Evolutionary conservation across 2,888 invertebrate species (phyloP).

Genomic region (Aspidapion aeneum): DNA sequence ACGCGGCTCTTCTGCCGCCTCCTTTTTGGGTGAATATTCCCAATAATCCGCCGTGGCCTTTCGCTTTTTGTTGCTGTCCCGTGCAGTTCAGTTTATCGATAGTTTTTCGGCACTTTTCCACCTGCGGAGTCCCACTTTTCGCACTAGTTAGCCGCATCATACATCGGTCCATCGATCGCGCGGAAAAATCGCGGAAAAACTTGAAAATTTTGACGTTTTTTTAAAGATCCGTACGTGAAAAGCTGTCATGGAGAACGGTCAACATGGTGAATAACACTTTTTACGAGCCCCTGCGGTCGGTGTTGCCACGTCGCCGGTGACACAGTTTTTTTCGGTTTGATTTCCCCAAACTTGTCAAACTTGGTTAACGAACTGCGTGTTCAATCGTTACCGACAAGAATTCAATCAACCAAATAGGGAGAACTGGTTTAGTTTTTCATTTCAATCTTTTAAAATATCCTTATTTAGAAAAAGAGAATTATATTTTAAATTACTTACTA

Average conservation of each 20-base stretch:
- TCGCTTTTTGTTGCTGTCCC: no score
- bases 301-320: background rate
- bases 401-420: no score
- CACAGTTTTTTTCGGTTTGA: background rate
- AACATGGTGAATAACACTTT: slow-evolving; percentile 3
- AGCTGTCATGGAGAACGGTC: background rate
- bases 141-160: background rate
- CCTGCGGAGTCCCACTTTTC: background rate
- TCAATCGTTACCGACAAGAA: no score
- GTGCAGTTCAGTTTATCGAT: background rate
- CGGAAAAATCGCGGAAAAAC: background rate
- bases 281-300: background rate
- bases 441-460: no score
- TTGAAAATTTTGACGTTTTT: background rate
- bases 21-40: no score
- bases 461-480: no score
- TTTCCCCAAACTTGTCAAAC: background rate
- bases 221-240: background rate
- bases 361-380: no score
- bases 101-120: background rate
- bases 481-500: no score
- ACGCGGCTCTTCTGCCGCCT: no score
- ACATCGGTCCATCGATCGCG: background rate
- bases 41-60: no score
- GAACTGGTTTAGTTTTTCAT: no score